Conservation (phyloP, 2,797 vertebrate species). For the Sphaeramia orbicularis region DNA sequence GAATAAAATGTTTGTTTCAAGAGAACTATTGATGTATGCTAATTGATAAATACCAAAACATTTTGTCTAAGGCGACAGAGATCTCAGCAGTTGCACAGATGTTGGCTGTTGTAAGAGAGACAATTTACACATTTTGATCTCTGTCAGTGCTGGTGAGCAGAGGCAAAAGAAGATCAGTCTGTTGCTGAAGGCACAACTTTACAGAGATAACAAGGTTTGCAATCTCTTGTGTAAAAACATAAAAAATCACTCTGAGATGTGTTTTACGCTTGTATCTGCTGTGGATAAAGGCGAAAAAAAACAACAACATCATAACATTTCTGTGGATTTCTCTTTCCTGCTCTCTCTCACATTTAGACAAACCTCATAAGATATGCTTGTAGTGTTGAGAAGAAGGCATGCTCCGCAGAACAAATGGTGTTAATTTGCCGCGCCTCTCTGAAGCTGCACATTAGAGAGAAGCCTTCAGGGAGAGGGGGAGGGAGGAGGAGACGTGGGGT, state of each 20-base stretch:
- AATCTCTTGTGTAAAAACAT: conserved; percentile 54
- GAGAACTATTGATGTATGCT: conserved; percentile 33
- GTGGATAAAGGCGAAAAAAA: conserved; percentile 32
- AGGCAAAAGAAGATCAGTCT: conserved; percentile 54
- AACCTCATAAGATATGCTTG: conserved; percentile 89
- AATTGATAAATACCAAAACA: conserved; percentile 54
- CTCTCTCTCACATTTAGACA: conserved; percentile 78
- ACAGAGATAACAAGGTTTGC: conserved; percentile 51
- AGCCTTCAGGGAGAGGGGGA: conserved; percentile 88
- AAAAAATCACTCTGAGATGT: conserved; percentile 22
- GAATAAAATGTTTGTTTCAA: conserved; percentile 68
- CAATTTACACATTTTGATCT: conserved; percentile 69
- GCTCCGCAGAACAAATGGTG: conserved; percentile 95
- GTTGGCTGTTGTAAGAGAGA: conserved; percentile 62
- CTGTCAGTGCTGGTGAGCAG: conserved; percentile 49
- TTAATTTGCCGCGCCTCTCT: conserved; percentile 93
- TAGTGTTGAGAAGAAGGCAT: conserved; percentile 90
- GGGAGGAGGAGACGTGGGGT: conserved; percentile 74
- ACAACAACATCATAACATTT: conserved; percentile 57
- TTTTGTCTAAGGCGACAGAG: conserved; percentile 48
- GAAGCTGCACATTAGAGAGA: conserved; percentile 91
- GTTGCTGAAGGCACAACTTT: conserved; percentile 65
- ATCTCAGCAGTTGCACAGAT: conserved; percentile 65
- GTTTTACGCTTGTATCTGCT: conserved; percentile 51
- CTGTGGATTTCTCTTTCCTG: conserved; percentile 65